phyloP scores from a whole-genome alignment of 2,797 vertebrate genomes.

The Galagoides demidoff region DNA sequence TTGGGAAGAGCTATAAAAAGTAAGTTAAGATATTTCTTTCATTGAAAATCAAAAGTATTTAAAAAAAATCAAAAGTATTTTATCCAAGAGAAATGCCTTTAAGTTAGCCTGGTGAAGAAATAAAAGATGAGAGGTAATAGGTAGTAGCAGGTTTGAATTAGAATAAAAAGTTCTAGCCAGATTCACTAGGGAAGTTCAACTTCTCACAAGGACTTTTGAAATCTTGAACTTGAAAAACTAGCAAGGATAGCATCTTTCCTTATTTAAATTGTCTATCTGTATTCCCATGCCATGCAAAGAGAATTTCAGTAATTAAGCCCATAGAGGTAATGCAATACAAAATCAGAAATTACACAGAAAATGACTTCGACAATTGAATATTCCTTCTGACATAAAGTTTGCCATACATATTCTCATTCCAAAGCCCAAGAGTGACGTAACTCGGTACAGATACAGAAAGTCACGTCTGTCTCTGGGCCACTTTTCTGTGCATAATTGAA shows the following conservation, averaged over 20 bases:
- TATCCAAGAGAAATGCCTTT: slow-evolving; percentile 46
- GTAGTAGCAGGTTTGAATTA: slow-evolving; percentile 33
- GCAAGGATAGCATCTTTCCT: background rate
- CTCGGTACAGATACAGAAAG: background rate
- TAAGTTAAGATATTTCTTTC: slow-evolving; percentile 50
- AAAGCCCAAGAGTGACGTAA: background rate
- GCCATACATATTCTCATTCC: rapidly evolving
- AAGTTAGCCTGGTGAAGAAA: slow-evolving; percentile 7
- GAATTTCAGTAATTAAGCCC: slow-evolving; percentile 25
- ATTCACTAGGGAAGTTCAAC: slow-evolving; percentile 53
- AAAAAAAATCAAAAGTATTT: slow-evolving; percentile 64
- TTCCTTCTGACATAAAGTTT: background rate
- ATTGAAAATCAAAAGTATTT: slow-evolving; percentile 60
- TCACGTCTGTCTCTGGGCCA: background rate
- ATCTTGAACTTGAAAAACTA: slow-evolving; percentile 60
- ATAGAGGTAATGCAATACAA: slow-evolving; percentile 37
- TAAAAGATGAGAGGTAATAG: slow-evolving; percentile 7
- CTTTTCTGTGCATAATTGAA: slow-evolving; percentile 12
- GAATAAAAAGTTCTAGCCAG: slow-evolving; percentile 47
- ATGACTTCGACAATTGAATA: background rate
- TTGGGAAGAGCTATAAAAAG: slow-evolving; percentile 17
- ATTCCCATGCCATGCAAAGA: background rate
- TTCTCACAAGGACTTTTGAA: slow-evolving; percentile 63
- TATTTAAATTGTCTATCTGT: slow-evolving; percentile 45
- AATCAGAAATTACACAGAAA: slow-evolving; percentile 54